These are phyloP conservation scores for Peromyscus nudipes DNA, from an alignment of 2,797 vertebrate species.

Conservation along the genomic window DNA sequence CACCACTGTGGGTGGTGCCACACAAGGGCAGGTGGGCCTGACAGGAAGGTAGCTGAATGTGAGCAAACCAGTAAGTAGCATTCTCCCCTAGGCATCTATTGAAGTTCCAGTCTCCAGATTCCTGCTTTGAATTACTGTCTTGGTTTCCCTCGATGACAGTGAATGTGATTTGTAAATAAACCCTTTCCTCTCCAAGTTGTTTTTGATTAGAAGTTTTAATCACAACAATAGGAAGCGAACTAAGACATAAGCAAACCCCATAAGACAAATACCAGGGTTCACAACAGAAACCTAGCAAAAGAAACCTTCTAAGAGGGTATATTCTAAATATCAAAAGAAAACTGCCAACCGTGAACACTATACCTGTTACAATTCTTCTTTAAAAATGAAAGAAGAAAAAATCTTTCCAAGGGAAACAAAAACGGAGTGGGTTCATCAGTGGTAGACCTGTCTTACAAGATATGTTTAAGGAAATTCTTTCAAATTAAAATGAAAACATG, in stretches of 20 bases:
- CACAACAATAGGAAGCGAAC: background rate
- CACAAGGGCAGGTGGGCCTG: background rate
- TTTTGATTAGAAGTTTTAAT: background rate
- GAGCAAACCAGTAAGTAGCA: background rate
- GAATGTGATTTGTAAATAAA: background rate
- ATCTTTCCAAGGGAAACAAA: background rate
- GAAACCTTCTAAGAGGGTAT: background rate
- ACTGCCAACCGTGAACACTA: background rate
- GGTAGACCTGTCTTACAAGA: background rate
- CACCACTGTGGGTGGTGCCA: background rate
- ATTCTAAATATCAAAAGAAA: background rate
- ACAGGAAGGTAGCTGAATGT: background rate
- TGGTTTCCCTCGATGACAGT: background rate
- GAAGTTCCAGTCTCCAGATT: background rate
- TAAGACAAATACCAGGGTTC: background rate
- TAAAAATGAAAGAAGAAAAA: background rate
- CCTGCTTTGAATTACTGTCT: background rate
- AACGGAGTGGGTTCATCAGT: background rate
- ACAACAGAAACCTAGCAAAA: background rate
- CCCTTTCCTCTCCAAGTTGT: background rate
- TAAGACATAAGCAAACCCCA: background rate
- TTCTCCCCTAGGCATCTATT: background rate
- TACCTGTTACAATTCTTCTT: background rate
- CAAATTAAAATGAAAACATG: slow-evolving; percentile 10
- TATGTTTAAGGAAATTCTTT: background rate